Evolutionary conservation across 2,888 invertebrate genomes (phyloP), one percentile per base, ranked within the genome.

Genomic region (Pseudococcus longispinus): DNA sequence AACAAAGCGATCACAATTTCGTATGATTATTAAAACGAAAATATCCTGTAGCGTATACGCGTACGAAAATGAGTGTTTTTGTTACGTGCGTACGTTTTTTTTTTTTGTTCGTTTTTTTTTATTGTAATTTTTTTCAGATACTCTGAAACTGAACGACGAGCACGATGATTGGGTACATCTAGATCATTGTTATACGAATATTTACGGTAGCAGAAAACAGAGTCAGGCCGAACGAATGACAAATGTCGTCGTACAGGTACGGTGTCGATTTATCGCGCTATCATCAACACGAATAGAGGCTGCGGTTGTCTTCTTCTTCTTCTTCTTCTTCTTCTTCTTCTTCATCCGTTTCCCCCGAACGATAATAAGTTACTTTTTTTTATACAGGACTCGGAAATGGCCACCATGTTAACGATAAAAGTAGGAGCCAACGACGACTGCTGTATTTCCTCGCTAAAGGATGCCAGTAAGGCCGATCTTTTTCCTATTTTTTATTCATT

Each of bases 131-230:
- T 83, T 42, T 42, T 15, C 26, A 86, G 86, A 86, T 37, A 77
- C 86, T 9, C 37, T 86, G 4, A 77, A 77, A 32, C 4, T 86
- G 55, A 86, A 80, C 32, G 86, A 86, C 2, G 86, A 86, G 5
- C 55, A 55, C 20, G 86, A 86, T 26, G 80, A 86, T 20, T 86
- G 77, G 86, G 55, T 86, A 29, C 86, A 86, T 32, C 77, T 86
- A 2, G 86, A 86, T 55, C 86, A 86, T 23, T 86, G 86, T 23
- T 86, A 86, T 13, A 86, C 86, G 13, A 86, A 80, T 37, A 51
- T 77, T 20, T 86, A 86, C 44, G 70, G 85, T 26, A 85, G 44
- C 20, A 85, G 42, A 26, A 85, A 85, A n/a, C 42, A 32, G n/a
- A 32, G 11, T 60, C 84, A 29, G 18, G 1, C 37, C 77, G 77